Evolutionary conservation across 2,888 invertebrate genomes (phyloP), one percentile per base, ranked within the genome.

Genomic region (Eupithecia exiguata): DNA sequence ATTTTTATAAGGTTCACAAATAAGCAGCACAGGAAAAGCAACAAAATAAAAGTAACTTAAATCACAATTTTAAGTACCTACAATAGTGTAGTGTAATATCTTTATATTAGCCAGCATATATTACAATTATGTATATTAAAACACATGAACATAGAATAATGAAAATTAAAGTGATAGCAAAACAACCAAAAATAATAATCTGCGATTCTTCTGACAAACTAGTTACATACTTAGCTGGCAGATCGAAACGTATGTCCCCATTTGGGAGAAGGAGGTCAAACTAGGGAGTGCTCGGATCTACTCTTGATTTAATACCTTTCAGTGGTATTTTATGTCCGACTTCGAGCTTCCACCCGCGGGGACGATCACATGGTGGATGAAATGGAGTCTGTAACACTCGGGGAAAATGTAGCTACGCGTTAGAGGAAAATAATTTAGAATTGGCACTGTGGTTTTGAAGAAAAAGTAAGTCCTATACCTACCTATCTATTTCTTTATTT

Each of bases 231-330:
- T 18, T 36, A 38, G 30, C 1, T 38, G 25, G 66, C n/a, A 43
- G 40, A 66, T 66, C 21, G 40, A 40, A 66, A 38, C 66, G 66
- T n/a, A 58, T 53, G 58, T 38, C 63, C 30, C 36, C 38, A 63
- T 63, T 68, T 36, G 58, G 16, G 5, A 1, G 67, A 69, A 69
- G 46, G 71, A 61, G 71, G 67, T 69, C 71, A 70, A 70, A 43
- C 68, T 70, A 43, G 69, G 25, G 25, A 71, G 70, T 61, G 65
- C 53, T 67, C 49, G 21, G 73, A 61, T 70, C 40, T 35, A 46
- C 58, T 4, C 35, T 25, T 68, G 68, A 74, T 74, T 62, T 49
- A 70, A 53, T 14, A 35, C 53, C 70, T 66, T 66, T 43, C 40
- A 66, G 18, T 66, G 40, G 21, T 66, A 66, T 66, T 65, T 66